phyloP scores from a whole-genome alignment of 2,888 invertebrate genomes.

The Hymenopus coronatus region DNA sequence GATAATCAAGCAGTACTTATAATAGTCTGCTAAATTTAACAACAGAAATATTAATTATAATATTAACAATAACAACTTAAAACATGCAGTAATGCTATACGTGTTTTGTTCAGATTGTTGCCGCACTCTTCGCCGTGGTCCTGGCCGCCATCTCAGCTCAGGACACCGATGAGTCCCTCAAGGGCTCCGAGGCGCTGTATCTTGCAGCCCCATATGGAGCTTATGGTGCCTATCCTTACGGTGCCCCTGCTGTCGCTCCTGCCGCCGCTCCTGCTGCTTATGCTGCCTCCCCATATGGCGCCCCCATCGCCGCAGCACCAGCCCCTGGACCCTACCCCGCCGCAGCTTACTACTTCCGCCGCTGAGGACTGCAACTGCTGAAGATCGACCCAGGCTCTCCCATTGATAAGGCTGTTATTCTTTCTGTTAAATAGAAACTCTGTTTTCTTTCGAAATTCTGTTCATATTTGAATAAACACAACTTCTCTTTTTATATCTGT shows the following conservation, averaged over 20 bases:
- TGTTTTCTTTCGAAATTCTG: background rate
- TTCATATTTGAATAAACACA: background rate
- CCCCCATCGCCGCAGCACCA: background rate
- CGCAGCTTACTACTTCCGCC: background rate
- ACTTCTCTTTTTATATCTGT: background rate
- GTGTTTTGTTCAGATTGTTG: background rate
- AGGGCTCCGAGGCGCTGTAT: conserved; percentile 18
- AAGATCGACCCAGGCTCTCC: background rate
- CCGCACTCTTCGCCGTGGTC: background rate
- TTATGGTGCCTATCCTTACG: background rate
- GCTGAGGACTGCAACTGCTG: background rate
- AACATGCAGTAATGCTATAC: too few relatives aligned
- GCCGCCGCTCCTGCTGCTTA: too few relatives aligned
- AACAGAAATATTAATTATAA: too few relatives aligned
- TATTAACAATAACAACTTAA: too few relatives aligned
- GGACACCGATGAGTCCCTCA: conserved; percentile 1
- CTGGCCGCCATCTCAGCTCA: background rate
- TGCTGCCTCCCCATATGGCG: too few relatives aligned
- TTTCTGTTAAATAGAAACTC: background rate
- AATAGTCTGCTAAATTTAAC: too few relatives aligned
- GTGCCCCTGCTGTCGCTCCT: background rate
- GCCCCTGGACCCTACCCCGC: background rate
- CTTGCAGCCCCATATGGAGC: conserved; percentile 12
- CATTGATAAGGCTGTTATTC: background rate
- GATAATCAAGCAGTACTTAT: too few relatives aligned